Percentiles rank a stretch among this genome's conserved stretches.
These are phyloP conservation scores for Florisuga fusca DNA, from an alignment of 2,797 vertebrate genomes.

Conservation along the genomic window DNA sequence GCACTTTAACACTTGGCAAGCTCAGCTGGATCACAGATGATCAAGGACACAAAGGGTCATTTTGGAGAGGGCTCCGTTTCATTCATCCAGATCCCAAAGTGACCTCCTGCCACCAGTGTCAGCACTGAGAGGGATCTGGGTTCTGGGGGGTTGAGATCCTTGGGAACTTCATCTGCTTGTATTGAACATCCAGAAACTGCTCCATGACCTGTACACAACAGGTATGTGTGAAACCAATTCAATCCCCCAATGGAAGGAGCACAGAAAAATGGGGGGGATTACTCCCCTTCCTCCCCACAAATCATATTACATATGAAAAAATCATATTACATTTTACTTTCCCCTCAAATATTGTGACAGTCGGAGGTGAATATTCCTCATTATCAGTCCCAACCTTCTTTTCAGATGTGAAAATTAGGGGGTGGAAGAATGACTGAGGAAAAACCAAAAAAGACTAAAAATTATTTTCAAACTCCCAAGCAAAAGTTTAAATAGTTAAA, in stretches of 20 bases:
- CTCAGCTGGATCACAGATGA: neutral
- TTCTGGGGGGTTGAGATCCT: neutral
- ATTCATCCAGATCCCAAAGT: neutral
- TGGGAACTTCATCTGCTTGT: neutral
- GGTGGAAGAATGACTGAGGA: neutral
- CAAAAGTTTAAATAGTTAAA: neutral
- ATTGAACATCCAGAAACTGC: neutral
- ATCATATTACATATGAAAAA: too few species aligned
- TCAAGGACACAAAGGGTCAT: neutral
- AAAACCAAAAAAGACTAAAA: neutral
- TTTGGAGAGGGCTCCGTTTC: neutral
- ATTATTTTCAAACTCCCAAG: neutral
- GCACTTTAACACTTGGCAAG: neutral
- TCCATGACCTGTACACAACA: neutral
- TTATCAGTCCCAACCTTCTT: neutral
- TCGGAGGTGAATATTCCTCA: neutral
- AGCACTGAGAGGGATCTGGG: accelerated
- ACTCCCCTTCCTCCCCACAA: neutral
- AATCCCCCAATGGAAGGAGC: neutral
- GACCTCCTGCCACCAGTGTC: neutral
- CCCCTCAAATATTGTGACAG: neutral
- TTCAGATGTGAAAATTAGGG: neutral
- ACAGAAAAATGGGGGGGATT: neutral
- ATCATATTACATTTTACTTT: neutral
- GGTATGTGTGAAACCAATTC: neutral